Base-by-base conservation (phyloP, 2,797 vertebrate species). In the Neosilurus hyrtlii region DNA sequence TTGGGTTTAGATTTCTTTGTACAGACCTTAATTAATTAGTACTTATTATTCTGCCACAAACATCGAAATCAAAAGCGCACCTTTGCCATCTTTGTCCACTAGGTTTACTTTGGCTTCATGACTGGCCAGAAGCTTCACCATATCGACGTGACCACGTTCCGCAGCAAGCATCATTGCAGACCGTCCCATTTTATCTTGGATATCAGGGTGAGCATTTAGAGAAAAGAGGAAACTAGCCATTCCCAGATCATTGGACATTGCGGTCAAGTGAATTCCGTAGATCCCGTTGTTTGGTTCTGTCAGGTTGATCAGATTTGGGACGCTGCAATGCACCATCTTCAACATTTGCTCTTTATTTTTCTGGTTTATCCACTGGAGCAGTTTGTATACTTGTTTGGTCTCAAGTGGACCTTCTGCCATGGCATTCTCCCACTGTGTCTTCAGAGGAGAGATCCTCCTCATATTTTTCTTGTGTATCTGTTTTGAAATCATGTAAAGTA, bases 51-150 rank as follows among this genome's bases (percentile, higher is more conserved):
- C 1, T 4, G 14, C 4, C 30, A 43, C 35, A 61, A 35, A 75
- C 6, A 30, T 11, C 12, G 10, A 75, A 77, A 62, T 80, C n/a
- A 52, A 54, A n/a, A 61, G 86, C 73, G 87, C 88, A 95, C 96
- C 95, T 94, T 94, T 95, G 63, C 95, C 94, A 88, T 96, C 92
- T 7, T 92, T 90, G 88, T 96, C 95, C 73, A 94, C 90, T 49
- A 91, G 81, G 0, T 88, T 92, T 94, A 96, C 93, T 61, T 94
- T 87, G 22, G 95, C 93, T 4, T 92, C 88, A 18, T 92, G 92
- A 82, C 92, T 90, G 63, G 87, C 92, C 85, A 96, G 49, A 70
- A 94, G 89, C 51, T 93, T 91, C 88, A 96, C 54, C 35, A 94
- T 86, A 15, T 90, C 9, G 57, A 95, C 92, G 4, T 94, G 92